These are phyloP conservation scores for Pungitius pungitius DNA, from an alignment of 2,113 vertebrate genomes.

Conservation along the genomic window DNA sequence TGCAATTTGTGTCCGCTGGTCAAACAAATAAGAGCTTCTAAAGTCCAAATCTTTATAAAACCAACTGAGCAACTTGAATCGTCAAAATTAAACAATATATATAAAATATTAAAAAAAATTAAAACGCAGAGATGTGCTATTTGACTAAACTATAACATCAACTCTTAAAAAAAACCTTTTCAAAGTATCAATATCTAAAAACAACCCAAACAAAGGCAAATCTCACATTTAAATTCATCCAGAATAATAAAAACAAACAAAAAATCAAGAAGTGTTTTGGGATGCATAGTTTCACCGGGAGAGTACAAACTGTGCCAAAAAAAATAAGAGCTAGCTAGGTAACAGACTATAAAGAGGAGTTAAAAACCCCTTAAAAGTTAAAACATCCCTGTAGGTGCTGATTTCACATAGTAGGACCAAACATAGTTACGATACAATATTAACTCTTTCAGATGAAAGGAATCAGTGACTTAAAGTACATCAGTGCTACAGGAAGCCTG, in stretches of 20 bases:
- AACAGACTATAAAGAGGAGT: conserved; percentile 16
- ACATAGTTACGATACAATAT: background rate
- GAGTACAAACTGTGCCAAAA: conserved; percentile 27
- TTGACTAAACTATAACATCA: conserved; percentile 14
- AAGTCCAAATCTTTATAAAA: conserved; percentile 7
- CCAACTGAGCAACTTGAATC: background rate
- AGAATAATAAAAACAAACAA: conserved; percentile 2
- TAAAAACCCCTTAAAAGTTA: background rate
- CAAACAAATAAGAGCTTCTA: conserved; percentile 11
- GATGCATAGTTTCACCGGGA: conserved; percentile 12
- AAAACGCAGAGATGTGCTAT: background rate
- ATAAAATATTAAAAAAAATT: conserved; percentile 52
- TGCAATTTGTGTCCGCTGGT: background rate
- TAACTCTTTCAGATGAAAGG: conserved; percentile 9
- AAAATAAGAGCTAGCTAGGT: conserved; percentile 31
- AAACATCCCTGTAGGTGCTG: background rate
- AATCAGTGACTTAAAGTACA: conserved; percentile 58
- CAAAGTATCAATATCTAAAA: background rate
- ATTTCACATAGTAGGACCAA: conserved; percentile 30
- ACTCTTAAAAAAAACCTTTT: conserved; percentile 11
- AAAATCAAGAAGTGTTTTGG: background rate
- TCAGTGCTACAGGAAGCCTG: conserved; percentile 63
- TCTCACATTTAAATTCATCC: conserved; percentile 27
- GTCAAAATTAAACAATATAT: conserved; percentile 16
- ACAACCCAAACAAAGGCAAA: background rate